Percentiles rank a stretch among this genome's conserved stretches.
phyloP scores from a whole-genome alignment of 2,888 invertebrate genomes.

The Drosophila neoperkinsi region DNA sequence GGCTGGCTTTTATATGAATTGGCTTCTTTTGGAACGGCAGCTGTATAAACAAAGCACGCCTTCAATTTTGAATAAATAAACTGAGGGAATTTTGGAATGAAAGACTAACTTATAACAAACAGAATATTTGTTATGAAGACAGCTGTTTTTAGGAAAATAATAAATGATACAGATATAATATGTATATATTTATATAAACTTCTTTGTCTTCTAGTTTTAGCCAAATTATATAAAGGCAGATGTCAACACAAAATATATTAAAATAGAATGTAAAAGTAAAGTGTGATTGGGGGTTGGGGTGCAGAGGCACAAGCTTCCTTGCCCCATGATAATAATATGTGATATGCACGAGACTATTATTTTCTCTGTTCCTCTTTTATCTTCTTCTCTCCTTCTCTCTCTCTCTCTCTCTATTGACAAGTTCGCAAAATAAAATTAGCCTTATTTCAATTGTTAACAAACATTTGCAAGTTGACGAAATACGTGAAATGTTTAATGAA shows the following conservation, averaged over 20 bases:
- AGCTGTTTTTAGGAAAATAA: background rate
- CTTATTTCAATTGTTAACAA: background rate
- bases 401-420: background rate
- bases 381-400: background rate
- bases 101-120: background rate
- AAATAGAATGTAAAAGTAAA: background rate
- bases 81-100: background rate
- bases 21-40: background rate
- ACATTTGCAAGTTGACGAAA: background rate
- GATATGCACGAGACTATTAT: background rate
- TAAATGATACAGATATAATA: too few relatives aligned
- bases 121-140: background rate
- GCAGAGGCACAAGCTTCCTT: background rate
- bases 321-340: background rate
- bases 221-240: too few relatives aligned
- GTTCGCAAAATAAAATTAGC: background rate
- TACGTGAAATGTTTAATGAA: background rate
- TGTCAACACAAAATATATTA: too few relatives aligned
- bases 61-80: background rate
- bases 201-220: too few relatives aligned
- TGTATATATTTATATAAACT: too few relatives aligned
- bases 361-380: background rate
- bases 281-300: background rate
- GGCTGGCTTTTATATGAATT: background rate
- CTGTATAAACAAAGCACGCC: background rate